These are phyloP conservation scores for Dryoscopus gambensis DNA, from an alignment of 2,113 vertebrate species.

Conservation along the genomic window DNA sequence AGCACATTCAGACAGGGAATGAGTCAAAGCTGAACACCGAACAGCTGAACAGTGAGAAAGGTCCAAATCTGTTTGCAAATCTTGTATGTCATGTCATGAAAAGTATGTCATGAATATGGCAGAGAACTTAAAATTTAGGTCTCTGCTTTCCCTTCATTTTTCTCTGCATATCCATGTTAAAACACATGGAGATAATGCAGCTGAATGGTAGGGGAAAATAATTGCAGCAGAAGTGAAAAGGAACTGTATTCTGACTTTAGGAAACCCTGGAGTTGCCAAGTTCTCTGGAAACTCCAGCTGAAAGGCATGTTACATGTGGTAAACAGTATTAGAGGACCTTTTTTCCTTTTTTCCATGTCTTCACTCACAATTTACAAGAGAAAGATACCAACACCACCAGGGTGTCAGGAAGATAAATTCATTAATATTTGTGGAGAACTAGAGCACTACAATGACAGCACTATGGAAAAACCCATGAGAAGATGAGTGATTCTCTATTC, in stretches of 20 bases:
- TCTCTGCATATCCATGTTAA: neutral
- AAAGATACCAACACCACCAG: neutral
- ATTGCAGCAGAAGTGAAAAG: neutral
- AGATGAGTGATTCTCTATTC: constrained; percentile 7
- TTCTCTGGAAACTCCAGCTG: neutral
- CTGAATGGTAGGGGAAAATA: neutral
- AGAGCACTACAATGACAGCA: neutral
- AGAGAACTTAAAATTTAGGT: neutral
- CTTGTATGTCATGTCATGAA: no score
- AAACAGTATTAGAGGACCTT: neutral
- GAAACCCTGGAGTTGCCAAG: neutral
- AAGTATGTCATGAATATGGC: neutral
- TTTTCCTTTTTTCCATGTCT: neutral
- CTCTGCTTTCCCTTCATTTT: neutral
- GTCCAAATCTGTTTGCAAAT: neutral
- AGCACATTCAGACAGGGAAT: neutral
- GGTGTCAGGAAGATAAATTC: neutral
- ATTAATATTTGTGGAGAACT: neutral
- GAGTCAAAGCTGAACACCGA: neutral
- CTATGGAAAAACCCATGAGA: neutral
- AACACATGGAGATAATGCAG: neutral
- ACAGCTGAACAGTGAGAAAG: neutral
- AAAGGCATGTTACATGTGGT: neutral
- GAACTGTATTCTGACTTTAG: neutral
- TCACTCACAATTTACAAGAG: neutral